phyloP scores from a whole-genome alignment of 1,140 invertebrate genomes.

The Lepidurus apus region DNA sequence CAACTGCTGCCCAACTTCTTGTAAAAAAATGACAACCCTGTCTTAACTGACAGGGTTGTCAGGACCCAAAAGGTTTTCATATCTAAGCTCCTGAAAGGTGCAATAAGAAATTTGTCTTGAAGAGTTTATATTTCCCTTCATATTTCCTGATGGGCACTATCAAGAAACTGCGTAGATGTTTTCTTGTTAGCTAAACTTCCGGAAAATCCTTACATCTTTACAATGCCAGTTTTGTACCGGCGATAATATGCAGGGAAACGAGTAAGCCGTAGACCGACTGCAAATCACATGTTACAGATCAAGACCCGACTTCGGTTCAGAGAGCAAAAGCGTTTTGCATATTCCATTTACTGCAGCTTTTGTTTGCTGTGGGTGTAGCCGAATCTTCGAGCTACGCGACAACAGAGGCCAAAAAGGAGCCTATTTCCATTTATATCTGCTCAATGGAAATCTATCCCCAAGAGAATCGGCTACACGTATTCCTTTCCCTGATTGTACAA shows the following conservation, averaged over 20 bases:
- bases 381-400: not conserved
- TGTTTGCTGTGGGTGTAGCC: not conserved
- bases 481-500: not conserved
- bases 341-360: conserved; percentile 19
- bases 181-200: no score
- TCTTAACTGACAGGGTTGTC: not conserved
- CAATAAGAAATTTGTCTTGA: no score
- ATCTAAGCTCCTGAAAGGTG: not conserved
- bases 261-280: not conserved
- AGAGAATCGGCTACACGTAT: not conserved
- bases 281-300: conserved; percentile 6
- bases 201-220: not conserved
- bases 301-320: not conserved
- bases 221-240: not conserved
- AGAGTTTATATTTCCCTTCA: no score
- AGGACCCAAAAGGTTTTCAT: not conserved
- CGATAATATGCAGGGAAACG: not conserved
- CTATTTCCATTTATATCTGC: conserved; percentile 11
- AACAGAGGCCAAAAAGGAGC: not conserved
- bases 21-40: not conserved
- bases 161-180: no score
- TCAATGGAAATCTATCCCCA: conserved; percentile 10
- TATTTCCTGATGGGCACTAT: not conserved
- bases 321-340: conserved; percentile 8
- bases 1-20: not conserved